Conservation (phyloP, 2,888 invertebrate species). For the Microplitis deprimator region DNA sequence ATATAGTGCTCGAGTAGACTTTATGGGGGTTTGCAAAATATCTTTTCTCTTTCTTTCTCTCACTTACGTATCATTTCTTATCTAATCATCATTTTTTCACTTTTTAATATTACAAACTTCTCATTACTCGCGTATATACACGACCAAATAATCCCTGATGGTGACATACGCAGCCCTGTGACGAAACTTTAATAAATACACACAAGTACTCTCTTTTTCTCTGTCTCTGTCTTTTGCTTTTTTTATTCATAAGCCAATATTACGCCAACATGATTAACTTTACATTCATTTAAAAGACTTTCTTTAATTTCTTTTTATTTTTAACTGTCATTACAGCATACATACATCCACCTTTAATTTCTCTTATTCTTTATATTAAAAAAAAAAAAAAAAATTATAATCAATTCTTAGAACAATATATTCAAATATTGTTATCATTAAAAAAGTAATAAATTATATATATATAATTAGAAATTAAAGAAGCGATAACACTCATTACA, state of each 20-base stretch:
- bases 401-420: background rate
- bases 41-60: conserved; percentile 16
- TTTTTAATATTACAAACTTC: background rate
- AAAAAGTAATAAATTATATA: background rate
- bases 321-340: background rate
- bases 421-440: background rate
- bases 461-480: background rate
- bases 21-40: conserved; percentile 26
- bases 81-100: background rate
- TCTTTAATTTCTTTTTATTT: background rate
- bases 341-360: background rate
- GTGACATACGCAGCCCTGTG: conserved; percentile 21
- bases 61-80: background rate
- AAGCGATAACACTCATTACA: background rate
- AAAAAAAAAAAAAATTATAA: background rate
- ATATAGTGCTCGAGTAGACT: background rate
- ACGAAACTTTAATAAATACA: conserved; percentile 26
- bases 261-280: background rate
- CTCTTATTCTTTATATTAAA: background rate
- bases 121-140: conserved; percentile 9
- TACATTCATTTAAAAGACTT: background rate
- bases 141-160: conserved; percentile 22
- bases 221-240: background rate
- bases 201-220: conserved; percentile 16
- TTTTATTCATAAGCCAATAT: background rate